A percentile compares a stretch with the other conserved stretches of the same genome.
phyloP scores from a whole-genome alignment of 2,888 invertebrate genomes.

The Nomada goodeniana region DNA sequence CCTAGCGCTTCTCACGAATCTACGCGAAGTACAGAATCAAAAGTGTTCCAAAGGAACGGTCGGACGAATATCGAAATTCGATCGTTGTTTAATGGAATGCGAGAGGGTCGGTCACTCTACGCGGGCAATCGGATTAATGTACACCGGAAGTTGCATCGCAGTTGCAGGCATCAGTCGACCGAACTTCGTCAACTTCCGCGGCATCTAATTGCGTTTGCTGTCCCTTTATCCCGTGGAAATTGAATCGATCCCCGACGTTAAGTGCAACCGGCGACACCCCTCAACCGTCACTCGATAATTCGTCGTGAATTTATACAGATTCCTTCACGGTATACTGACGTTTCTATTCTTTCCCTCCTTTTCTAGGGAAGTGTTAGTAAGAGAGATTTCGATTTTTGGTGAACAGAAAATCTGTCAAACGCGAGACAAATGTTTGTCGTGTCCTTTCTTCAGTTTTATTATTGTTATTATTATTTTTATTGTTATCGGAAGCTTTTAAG shows the following conservation, averaged over 20 bases:
- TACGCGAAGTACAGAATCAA: neutral
- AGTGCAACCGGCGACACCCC: no score
- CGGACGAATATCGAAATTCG: conserved; percentile 9
- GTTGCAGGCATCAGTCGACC: conserved; percentile 27
- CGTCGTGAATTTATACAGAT: neutral
- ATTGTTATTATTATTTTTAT: no score
- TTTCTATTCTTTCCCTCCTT: no score
- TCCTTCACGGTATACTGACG: no score
- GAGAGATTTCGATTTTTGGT: no score
- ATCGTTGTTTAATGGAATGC: neutral
- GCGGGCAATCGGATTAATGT: conserved; percentile 45
- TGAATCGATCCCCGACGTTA: conserved; percentile 16
- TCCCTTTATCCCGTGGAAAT: conserved; percentile 36
- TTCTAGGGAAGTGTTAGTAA: no score
- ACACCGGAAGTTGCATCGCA: conserved; percentile 38
- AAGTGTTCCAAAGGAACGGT: neutral
- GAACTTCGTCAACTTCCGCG: conserved; percentile 56
- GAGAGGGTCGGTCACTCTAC: neutral
- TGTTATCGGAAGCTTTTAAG: no score
- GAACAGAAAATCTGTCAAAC: no score
- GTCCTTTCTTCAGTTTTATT: no score
- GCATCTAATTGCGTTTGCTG: conserved; percentile 48
- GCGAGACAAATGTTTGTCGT: no score
- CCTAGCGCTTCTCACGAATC: neutral
- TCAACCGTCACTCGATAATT: conserved; percentile 3